A percentile compares a stretch with the other conserved stretches of the same genome.
Evolutionary conservation across 2,797 vertebrate genomes (phyloP).

Genomic region (Rachycentron canadum): DNA sequence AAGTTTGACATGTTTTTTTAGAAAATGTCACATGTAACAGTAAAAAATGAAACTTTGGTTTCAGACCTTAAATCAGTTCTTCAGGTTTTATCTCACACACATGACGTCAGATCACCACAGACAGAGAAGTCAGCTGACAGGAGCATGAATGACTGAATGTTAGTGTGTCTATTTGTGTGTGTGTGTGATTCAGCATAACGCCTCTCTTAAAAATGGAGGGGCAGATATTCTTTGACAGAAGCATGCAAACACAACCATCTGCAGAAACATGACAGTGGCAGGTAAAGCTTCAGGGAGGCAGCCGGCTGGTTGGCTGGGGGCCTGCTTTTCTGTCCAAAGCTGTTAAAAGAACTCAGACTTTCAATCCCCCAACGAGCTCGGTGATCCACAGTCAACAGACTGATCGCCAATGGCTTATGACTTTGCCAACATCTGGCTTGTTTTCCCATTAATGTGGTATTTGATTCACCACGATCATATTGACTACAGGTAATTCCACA

Average conservation of each 20-base stretch:
- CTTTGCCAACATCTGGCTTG: no score
- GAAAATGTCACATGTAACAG: background rate
- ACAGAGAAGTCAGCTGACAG: conserved; percentile 20
- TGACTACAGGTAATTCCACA: no score
- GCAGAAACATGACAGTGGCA: background rate
- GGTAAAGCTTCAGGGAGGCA: background rate
- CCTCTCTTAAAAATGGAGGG: conserved; percentile 34
- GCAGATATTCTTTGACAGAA: conserved; percentile 11
- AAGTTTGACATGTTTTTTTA: background rate
- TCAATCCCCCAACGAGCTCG: no score
- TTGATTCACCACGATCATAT: no score
- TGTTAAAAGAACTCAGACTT: no score
- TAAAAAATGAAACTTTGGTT: background rate
- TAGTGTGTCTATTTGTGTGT: background rate
- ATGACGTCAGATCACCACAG: background rate
- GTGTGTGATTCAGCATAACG: conserved; percentile 40
- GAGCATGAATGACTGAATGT: background rate
- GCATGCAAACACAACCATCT: background rate
- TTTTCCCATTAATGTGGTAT: no score
- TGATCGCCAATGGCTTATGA: no score
- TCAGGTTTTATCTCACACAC: conserved; percentile 1
- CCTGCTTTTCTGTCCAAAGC: no score
- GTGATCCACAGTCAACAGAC: no score
- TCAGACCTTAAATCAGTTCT: background rate
- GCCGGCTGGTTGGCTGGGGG: no score